These are phyloP conservation scores for Melanerpes aurifrons DNA, from an alignment of 2,113 vertebrate genomes.

Conservation along the genomic window DNA sequence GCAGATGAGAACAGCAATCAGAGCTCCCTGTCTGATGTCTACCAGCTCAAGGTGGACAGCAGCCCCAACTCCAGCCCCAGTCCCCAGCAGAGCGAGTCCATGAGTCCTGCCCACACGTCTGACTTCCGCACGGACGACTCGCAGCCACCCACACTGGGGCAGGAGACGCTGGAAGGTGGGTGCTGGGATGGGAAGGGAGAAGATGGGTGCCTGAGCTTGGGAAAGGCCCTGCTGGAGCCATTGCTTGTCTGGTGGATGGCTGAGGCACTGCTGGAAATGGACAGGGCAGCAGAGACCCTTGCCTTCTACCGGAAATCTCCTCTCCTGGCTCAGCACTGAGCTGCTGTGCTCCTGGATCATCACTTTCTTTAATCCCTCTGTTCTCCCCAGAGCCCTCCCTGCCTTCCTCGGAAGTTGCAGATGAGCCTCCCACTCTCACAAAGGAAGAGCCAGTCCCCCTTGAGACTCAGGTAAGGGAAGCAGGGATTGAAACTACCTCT, in stretches of 20 bases:
- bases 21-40: constrained; percentile 93
- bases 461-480: constrained; percentile 79
- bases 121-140: constrained; percentile 91
- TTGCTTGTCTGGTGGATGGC: fast-evolving
- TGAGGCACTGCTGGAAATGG: neutral
- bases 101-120: constrained; percentile 87
- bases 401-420: constrained; percentile 89
- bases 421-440: constrained; percentile 95
- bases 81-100: constrained; percentile 91
- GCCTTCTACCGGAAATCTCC: neutral
- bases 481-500: neutral
- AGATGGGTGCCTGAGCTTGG: neutral
- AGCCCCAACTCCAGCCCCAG: constrained; percentile 92
- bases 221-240: neutral
- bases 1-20: constrained; percentile 98
- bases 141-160: constrained; percentile 94
- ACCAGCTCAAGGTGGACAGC: constrained; percentile 94
- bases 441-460: constrained; percentile 91
- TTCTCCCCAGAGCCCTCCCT: constrained; percentile 84
- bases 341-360: neutral
- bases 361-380: neutral
- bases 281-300: neutral
- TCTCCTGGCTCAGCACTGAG: neutral
- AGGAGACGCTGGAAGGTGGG: constrained; percentile 92
- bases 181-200: neutral